These are phyloP conservation scores for Dipodomys ordii DNA, from an alignment of 2,113 vertebrate species.

Conservation along the genomic window DNA sequence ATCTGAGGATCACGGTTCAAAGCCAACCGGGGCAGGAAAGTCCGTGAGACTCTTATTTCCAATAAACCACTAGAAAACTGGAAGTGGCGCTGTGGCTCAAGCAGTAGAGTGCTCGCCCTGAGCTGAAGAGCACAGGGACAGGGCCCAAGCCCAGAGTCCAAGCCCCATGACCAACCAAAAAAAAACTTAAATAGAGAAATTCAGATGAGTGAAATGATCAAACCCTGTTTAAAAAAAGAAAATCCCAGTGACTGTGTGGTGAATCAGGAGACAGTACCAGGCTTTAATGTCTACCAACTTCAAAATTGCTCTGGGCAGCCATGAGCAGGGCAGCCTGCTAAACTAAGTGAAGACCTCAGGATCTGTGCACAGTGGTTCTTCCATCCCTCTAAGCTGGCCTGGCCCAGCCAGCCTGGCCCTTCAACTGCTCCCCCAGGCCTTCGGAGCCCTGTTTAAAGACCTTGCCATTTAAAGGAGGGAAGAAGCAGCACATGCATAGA, in stretches of 20 bases:
- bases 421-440: background rate
- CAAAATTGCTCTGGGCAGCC: background rate
- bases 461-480: constrained; percentile 31
- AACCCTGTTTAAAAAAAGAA: background rate
- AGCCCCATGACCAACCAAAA: no score
- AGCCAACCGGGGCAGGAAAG: no score
- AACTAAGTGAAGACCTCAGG: background rate
- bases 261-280: background rate
- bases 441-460: constrained; percentile 43
- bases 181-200: constrained; percentile 9
- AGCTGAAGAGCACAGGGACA: no score
- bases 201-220: background rate
- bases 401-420: background rate
- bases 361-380: background rate
- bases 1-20: no score
- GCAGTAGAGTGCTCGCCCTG: no score
- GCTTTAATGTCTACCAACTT: background rate
- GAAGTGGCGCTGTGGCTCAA: no score
- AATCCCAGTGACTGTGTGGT: background rate
- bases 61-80: no score
- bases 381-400: background rate
- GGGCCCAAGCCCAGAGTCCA: no score
- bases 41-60: no score
- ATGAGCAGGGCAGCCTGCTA: background rate
- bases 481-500: constrained; percentile 29